Conservation (phyloP, 2,113 vertebrate species). For the Chaetodon auriga region DNA sequence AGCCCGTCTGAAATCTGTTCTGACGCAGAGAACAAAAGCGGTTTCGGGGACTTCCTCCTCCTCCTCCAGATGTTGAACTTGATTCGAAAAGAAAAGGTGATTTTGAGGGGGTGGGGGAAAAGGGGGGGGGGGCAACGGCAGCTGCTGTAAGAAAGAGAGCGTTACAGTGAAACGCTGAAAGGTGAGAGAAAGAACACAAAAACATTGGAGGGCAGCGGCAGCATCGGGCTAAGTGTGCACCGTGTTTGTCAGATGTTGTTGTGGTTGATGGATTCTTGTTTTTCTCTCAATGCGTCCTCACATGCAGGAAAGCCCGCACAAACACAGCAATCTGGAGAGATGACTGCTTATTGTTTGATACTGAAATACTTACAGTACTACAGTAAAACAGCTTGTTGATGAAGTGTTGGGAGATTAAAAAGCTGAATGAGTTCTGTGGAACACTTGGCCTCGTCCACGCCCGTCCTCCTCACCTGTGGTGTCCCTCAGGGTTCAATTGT, state of each 20-base stretch:
- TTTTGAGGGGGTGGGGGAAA: slow-evolving; percentile 33
- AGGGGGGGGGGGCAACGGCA: not conserved
- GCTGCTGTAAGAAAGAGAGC: slow-evolving; percentile 54
- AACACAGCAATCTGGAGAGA: not conserved
- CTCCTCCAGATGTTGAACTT: slow-evolving; percentile 80
- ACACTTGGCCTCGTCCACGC: too few relatives aligned
- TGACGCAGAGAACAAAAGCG: slow-evolving; percentile 71
- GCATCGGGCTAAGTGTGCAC: slow-evolving; percentile 40
- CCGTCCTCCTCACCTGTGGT: not conserved
- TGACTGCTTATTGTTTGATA: not conserved
- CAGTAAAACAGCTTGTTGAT: not conserved
- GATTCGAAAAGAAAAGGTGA: slow-evolving; percentile 78
- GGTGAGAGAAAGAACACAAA: slow-evolving; percentile 63
- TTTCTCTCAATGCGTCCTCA: slow-evolving; percentile 42
- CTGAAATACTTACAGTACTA: not conserved
- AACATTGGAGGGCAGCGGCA: slow-evolving; percentile 42
- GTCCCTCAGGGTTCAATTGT: slow-evolving; percentile 12
- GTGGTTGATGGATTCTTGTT: slow-evolving; percentile 54
- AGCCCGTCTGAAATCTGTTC: slow-evolving; percentile 43
- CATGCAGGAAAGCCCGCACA: not conserved
- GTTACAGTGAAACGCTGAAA: slow-evolving; percentile 49
- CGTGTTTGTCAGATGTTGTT: slow-evolving; percentile 65
- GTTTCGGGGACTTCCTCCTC: slow-evolving; percentile 53
- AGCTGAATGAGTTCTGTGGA: too few relatives aligned
- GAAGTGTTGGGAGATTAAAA: not conserved